Base-by-base conservation (phyloP, 2,113 vertebrate genomes). In the Trichechus manatus region DNA sequence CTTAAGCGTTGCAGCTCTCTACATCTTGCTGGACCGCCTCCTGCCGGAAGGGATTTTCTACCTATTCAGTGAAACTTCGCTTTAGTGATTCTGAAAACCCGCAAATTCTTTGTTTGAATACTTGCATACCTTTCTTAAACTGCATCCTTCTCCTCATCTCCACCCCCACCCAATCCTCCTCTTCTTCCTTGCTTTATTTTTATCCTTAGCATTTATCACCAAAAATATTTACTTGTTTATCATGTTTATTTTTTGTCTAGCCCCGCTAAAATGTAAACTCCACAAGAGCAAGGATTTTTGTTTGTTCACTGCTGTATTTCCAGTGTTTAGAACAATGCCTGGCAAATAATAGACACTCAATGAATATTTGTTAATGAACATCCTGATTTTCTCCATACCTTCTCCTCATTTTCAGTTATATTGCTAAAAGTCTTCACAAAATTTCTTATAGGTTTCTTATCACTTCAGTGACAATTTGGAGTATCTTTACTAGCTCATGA, bases 51-150 rank as follows among this genome's bases (percentile, higher is more conserved):
- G 77, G n/a, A 82, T 72, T 87, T 66, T 95, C 63, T 64, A 13
- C 9, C 4, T 88, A 33, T 53, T 87, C 9, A 61, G 15, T 74
- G 27, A 85, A 80, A 88, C 39, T 93, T 85, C 29, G 5, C 14
- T 81, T 93, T 53, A 87, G 31, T 88, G 20, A 31, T 50, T 19
- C 64, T 93, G 15, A 42, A 97, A 84, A 80, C n/a, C 20, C 39
- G 39, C 7, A 84, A 6, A 19, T 84, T 78, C 27, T 95, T 95
- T 70, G 82, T 95, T 91, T 91, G 42, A 93, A 70, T 56, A 70
- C 4, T 91, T 70, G 10, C 4, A 47, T 93, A 33, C 31, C 23
- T 83, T 78, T 63, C 20, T 63, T 79, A 78, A 81, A 17, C 91
- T 83, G 33, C 19, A 78, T 23, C 39, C 20, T 87, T 77, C 19